phyloP scores from a whole-genome alignment of 1,140 invertebrate genomes.

The Colletes gigas region DNA sequence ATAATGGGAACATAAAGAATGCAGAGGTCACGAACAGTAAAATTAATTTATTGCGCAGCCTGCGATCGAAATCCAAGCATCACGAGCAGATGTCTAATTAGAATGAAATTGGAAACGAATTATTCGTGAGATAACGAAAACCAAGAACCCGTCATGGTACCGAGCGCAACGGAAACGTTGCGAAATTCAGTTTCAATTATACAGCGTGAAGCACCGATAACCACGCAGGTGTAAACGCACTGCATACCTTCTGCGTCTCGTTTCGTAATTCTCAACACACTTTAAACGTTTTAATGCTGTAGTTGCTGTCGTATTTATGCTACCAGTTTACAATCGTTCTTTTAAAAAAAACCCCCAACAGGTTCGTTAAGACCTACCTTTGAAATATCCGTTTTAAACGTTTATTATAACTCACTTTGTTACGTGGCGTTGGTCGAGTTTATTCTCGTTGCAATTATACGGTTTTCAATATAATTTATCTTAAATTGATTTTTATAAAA shows the following conservation, averaged over 20 bases:
- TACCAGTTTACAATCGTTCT: slow-evolving; percentile 24
- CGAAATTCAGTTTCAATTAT: slow-evolving; percentile 28
- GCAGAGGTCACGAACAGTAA: no score
- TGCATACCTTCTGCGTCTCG: slow-evolving; percentile 14
- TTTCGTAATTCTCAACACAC: slow-evolving; percentile 33
- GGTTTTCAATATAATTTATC: no score
- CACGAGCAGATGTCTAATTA: background rate
- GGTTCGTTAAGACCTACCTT: no score
- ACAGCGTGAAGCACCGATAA: background rate
- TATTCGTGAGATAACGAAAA: background rate
- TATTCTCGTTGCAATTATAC: background rate
- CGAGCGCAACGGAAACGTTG: background rate
- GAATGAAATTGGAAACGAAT: background rate
- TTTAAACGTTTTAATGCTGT: slow-evolving; percentile 30
- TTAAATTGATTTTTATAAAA: no score
- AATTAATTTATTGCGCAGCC: background rate
- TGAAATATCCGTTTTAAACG: background rate
- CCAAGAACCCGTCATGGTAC: background rate
- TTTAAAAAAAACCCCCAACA: background rate
- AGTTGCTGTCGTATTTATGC: background rate
- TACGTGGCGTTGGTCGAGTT: background rate
- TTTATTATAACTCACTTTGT: background rate
- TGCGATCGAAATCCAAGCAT: slow-evolving; percentile 3
- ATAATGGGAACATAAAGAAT: no score
- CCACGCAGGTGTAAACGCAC: slow-evolving; percentile 6